phyloP scores from a whole-genome alignment of 2,888 invertebrate genomes.

The Drosophila fulvimacula region DNA sequence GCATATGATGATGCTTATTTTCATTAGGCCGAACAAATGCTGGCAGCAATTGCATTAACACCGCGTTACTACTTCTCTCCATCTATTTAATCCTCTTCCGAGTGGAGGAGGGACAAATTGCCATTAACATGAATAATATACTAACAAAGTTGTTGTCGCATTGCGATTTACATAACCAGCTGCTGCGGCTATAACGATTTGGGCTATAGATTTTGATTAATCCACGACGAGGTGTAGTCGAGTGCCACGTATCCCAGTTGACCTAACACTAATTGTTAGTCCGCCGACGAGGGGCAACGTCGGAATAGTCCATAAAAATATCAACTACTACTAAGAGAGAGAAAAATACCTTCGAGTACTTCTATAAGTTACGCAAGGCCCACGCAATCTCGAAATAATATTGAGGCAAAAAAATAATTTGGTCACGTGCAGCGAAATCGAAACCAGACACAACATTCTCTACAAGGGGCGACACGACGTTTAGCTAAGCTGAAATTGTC shows the following conservation, averaged over 20 bases:
- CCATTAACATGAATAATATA: constrained; percentile 74
- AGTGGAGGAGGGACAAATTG: constrained; percentile 50
- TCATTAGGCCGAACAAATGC: constrained; percentile 59
- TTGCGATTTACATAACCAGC: constrained; percentile 46
- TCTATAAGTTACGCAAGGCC: constrained; percentile 27
- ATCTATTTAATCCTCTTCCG: background rate
- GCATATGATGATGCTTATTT: constrained; percentile 63
- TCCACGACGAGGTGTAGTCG: constrained; percentile 25
- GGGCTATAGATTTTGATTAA: constrained; percentile 59
- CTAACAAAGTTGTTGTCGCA: constrained; percentile 26
- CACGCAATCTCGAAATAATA: constrained; percentile 33
- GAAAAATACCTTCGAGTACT: background rate
- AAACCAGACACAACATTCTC: constrained; percentile 6
- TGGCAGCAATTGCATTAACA: constrained; percentile 46
- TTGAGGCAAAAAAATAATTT: constrained; percentile 55
- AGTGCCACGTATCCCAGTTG: background rate
- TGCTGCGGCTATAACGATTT: constrained; percentile 28
- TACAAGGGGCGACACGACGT: constrained; percentile 8
- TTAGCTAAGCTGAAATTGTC: constrained; percentile 54
- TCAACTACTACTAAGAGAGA: constrained; percentile 30
- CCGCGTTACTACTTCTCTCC: constrained; percentile 18
- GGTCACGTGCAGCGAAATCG: constrained; percentile 72
- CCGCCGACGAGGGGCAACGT: constrained; percentile 43
- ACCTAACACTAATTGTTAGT: constrained; percentile 58
- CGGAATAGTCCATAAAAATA: constrained; percentile 52